Base-by-base conservation (phyloP, 2,888 invertebrate genomes). In the Colletes collaris region DNA sequence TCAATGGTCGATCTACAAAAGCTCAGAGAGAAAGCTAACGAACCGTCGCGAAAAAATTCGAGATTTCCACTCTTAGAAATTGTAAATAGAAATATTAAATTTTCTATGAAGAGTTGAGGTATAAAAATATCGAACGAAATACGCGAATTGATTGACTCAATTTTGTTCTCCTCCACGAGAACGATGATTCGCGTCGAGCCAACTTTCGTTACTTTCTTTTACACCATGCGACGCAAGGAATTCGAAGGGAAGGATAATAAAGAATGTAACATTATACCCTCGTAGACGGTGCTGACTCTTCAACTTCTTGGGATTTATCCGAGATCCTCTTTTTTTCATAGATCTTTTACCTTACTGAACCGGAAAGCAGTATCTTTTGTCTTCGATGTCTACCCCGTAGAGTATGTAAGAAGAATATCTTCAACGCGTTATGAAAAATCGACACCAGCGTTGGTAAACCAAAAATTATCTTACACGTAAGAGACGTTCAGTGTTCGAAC, bases 161-260 rank as follows among this genome's bases (percentile, higher is more conserved):
- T 56, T 27, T 27, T 68, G n/a, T 63, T 58, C 16, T 58, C 55
- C n/a, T 49, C 13, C 50, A 40, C n/a, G 19, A n/a, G n/a, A 13
- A 19, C 52, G 46, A 59, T 19, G 65, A 49, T 49, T 75, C 35
- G 37, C 37, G 16, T 44, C 16, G 11, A 37, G 40, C n/a, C 16
- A 59, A 65, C 50, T 59, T 19, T 37, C 3, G 10, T 37, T 27
- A 59, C 58, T 76, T 55, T 53, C 65, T 37, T 71, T 16, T 19
- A 19, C 7, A 6, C 50, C 19, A 37, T n/a, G 27, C 6, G 27
- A 55, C 27, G 49, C 44, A 58, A 66, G 53, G 58, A 74, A 79
- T 35, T 77, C 55, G 16, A 66, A 27, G 27, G 27, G 44, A 59
- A 71, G 56, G 58, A 63, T 83, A 73, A 78, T 67, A 77, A 73